Conservation (phyloP, 2,113 vertebrate species). For the Nycticryphes semicollaris region DNA sequence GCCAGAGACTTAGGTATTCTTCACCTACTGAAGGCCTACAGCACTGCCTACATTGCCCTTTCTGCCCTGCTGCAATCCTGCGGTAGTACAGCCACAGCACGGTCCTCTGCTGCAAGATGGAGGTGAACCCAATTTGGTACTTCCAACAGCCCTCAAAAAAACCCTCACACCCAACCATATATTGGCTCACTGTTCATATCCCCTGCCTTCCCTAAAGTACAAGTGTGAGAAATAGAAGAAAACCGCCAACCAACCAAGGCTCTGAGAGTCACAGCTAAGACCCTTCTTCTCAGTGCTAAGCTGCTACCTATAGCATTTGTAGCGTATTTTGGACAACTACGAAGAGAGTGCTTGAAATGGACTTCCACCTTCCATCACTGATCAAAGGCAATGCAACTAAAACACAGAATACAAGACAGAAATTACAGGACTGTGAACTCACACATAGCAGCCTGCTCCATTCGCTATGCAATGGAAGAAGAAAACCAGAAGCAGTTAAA, state of each 20-base stretch:
- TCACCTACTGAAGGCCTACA: neutral
- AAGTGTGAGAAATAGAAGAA: neutral
- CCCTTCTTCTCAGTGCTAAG: fast-evolving
- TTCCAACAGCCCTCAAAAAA: neutral
- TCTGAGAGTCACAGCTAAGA: neutral
- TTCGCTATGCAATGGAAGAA: neutral
- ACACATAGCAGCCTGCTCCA: neutral
- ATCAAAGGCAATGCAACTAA: neutral
- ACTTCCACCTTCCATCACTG: neutral
- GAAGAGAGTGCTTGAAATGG: neutral
- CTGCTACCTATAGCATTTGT: neutral
- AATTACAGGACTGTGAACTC: neutral
- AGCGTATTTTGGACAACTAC: neutral
- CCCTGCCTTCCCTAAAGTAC: neutral
- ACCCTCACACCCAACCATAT: fast-evolving
- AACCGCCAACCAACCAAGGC: neutral
- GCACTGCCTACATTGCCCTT: no score
- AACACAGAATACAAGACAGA: neutral
- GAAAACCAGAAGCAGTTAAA: neutral
- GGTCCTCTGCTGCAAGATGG: neutral
- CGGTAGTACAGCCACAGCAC: neutral
- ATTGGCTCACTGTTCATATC: neutral
- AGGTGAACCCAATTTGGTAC: neutral
- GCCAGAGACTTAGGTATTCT: neutral
- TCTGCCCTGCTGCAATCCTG: neutral